These are phyloP conservation scores for Zaprionus capensis DNA, from an alignment of 1,140 invertebrate genomes.

Conservation along the genomic window DNA sequence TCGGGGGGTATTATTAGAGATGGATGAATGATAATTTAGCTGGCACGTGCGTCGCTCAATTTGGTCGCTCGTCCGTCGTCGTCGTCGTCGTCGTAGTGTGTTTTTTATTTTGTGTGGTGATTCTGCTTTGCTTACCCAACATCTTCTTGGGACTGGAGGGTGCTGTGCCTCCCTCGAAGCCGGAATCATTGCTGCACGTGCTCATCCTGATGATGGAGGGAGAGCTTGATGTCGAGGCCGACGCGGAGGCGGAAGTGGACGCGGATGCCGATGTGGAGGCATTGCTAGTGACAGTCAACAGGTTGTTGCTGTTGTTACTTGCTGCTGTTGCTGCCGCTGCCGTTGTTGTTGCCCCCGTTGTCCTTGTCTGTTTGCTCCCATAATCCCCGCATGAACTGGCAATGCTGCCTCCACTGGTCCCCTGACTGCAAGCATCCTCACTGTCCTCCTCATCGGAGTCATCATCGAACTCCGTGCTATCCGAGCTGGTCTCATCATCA, in stretches of 20 bases:
- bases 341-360: background rate
- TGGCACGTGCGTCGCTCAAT: conserved; percentile 3
- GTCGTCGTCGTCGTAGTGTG: too few species aligned
- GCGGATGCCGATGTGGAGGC: conserved; percentile 24
- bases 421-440: conserved; percentile 65
- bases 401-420: conserved; percentile 45
- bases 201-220: conserved; percentile 83
- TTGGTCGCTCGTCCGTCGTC: background rate
- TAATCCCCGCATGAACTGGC: conserved; percentile 56
- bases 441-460: conserved; percentile 75
- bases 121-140: conserved; percentile 73
- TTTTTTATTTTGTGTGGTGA: background rate
- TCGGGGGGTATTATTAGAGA: background rate
- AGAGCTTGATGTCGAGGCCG: conserved; percentile 36
- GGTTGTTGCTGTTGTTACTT: conserved; percentile 6
- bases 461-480: conserved; percentile 57
- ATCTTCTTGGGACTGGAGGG: conserved; percentile 84
- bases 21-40: conserved; percentile 1
- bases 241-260: conserved; percentile 17
- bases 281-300: background rate
- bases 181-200: conserved; percentile 84
- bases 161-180: conserved; percentile 83
- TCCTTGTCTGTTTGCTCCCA: background rate
- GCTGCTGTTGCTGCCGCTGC: conserved; percentile 2
- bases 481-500: conserved; percentile 72